phyloP scores from a whole-genome alignment of 2,113 vertebrate species.

The Cnemophilus loriae region DNA sequence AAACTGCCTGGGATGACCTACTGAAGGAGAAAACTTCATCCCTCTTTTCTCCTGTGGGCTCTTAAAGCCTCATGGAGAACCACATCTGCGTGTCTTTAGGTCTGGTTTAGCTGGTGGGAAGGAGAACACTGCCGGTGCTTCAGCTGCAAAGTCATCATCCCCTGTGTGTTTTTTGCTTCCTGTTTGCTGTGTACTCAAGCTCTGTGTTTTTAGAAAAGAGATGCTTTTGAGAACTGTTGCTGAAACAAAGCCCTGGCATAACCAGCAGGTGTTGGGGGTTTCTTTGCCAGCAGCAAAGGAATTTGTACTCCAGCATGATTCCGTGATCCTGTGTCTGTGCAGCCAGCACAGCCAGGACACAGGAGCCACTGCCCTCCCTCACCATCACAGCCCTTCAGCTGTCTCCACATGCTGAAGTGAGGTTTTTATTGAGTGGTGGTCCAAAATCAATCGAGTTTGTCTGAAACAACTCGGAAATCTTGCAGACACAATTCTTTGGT shows the following conservation, averaged over 20 bases:
- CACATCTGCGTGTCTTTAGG: fast-evolving
- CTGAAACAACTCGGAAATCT: background rate
- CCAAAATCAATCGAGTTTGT: background rate
- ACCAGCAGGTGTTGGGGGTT: background rate
- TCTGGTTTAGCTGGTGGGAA: background rate
- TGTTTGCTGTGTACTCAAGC: background rate
- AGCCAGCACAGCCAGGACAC: background rate
- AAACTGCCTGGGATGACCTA: background rate
- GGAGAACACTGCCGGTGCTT: background rate
- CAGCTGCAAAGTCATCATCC: background rate
- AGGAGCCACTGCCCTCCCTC: background rate
- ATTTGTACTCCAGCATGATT: background rate
- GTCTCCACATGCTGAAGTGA: background rate
- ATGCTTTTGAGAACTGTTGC: background rate
- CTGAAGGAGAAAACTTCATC: background rate
- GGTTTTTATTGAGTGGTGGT: background rate
- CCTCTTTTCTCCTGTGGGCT: background rate
- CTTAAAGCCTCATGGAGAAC: background rate
- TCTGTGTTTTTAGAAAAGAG: background rate
- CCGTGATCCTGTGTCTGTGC: background rate
- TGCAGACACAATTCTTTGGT: background rate
- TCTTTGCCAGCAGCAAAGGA: background rate
- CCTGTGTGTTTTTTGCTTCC: background rate
- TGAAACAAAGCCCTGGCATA: background rate
- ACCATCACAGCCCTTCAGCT: background rate